phyloP scores from a whole-genome alignment of 1,140 invertebrate species.

The Oncopodura yosiiana region DNA sequence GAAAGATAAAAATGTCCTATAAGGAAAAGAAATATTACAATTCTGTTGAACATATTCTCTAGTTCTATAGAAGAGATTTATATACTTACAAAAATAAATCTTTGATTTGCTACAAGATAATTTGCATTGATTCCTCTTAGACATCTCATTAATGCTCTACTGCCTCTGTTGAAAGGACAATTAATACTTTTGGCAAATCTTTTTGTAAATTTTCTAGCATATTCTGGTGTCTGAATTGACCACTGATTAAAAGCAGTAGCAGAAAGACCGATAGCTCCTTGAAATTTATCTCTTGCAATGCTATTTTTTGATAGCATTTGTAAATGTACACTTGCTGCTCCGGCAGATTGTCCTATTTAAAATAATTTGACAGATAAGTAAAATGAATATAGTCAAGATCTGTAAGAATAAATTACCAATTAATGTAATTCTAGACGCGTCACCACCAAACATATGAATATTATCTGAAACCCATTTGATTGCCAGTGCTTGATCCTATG shows the following conservation, averaged over 20 bases:
- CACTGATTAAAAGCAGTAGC: constrained; percentile 14
- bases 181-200: constrained; percentile 6
- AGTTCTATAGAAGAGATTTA: too few relatives aligned
- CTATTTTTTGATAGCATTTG: constrained; percentile 12
- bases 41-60: too few relatives aligned
- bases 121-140: constrained; percentile 1
- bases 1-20: constrained; percentile 7
- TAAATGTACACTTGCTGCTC: constrained; percentile 8
- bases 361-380: too few relatives aligned
- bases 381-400: neutral
- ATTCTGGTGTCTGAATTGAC: constrained; percentile 2
- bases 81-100: neutral
- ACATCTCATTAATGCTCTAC: constrained; percentile 13
- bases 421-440: constrained; percentile 10
- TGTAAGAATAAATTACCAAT: constrained; percentile 11
- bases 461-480: constrained; percentile 25
- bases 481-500: constrained; percentile 26
- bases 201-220: neutral
- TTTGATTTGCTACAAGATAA: constrained; percentile 4
- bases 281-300: constrained; percentile 2
- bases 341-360: constrained; percentile 14
- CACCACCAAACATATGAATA: constrained; percentile 18
- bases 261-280: constrained; percentile 5
- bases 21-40: neutral
- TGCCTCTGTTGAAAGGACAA: constrained; percentile 5